Conservation (phyloP, 1,140 invertebrate species). For the Venturia canescens region DNA sequence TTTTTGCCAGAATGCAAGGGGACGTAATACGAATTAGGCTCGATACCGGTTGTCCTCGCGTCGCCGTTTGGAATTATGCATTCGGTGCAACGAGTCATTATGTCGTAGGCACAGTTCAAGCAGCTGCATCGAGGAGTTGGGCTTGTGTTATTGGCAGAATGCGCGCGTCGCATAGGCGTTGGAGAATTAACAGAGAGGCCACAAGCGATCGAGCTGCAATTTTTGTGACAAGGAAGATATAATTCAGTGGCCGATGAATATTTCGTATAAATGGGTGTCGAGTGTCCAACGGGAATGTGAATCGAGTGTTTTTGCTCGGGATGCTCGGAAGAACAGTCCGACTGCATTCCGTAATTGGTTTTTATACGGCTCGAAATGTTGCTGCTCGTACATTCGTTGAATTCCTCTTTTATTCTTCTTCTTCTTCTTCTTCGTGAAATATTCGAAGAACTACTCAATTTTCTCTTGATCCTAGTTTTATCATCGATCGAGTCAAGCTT, state of each 20-base stretch:
- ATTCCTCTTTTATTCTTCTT: slow-evolving; percentile 68
- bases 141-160: slow-evolving; percentile 49
- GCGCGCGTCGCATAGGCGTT: slow-evolving; percentile 57
- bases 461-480: slow-evolving; percentile 53
- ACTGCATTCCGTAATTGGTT: slow-evolving; percentile 60
- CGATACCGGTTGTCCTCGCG: slow-evolving; percentile 59
- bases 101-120: slow-evolving; percentile 67
- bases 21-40: slow-evolving; percentile 67
- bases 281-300: slow-evolving; percentile 58
- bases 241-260: slow-evolving; percentile 61
- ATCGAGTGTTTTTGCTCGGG: slow-evolving; percentile 59
- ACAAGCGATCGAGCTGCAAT: slow-evolving; percentile 64
- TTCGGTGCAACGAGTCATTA: slow-evolving; percentile 68
- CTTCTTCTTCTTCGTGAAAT: slow-evolving; percentile 57
- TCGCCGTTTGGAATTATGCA: slow-evolving; percentile 66
- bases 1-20: slow-evolving; percentile 63
- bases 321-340: slow-evolving; percentile 58
- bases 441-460: slow-evolving; percentile 50
- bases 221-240: slow-evolving; percentile 66
- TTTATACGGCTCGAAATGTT: slow-evolving; percentile 49
- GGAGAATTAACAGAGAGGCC: slow-evolving; percentile 61
- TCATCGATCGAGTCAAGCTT: slow-evolving; percentile 48
- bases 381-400: slow-evolving; percentile 45
- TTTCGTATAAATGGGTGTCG: slow-evolving; percentile 59
- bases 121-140: slow-evolving; percentile 59